These are phyloP conservation scores for Lichenostomus cassidix DNA, from an alignment of 2,113 vertebrate species.

Conservation along the genomic window DNA sequence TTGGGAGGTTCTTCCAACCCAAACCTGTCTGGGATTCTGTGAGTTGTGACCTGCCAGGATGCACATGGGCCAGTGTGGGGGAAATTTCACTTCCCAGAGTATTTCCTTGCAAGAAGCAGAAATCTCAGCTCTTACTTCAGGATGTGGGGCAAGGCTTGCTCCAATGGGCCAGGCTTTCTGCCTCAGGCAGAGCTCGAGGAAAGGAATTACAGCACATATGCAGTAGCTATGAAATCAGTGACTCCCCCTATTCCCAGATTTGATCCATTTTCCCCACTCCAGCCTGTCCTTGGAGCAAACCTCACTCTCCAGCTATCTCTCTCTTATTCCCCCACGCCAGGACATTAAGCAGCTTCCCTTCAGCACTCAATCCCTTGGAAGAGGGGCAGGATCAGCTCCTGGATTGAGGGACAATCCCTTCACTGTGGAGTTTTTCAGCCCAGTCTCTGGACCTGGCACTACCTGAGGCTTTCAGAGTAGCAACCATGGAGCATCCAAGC, in stretches of 20 bases:
- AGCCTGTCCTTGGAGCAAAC: background rate
- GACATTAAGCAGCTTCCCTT: background rate
- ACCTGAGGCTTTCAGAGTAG: background rate
- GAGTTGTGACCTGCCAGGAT: background rate
- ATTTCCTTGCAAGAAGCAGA: background rate
- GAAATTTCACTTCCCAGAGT: background rate
- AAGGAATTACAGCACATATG: background rate
- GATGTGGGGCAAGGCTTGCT: background rate
- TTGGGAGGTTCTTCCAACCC: background rate
- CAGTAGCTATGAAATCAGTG: background rate
- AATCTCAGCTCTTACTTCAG: background rate
- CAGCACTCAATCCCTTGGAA: fast-evolving
- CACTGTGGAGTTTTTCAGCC: background rate
- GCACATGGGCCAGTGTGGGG: background rate
- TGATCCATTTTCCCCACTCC: background rate
- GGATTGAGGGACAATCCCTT: background rate
- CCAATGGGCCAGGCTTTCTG: background rate
- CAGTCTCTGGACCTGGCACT: background rate
- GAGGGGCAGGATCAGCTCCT: background rate
- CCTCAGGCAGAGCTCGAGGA: background rate
- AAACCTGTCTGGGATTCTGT: background rate
- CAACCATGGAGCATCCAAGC: constrained; percentile 32
- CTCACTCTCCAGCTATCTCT: background rate
- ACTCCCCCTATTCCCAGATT: background rate
- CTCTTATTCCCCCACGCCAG: background rate